These are phyloP conservation scores for Onthophagus sagittarius DNA, from an alignment of 2,888 invertebrate genomes.

Conservation along the genomic window DNA sequence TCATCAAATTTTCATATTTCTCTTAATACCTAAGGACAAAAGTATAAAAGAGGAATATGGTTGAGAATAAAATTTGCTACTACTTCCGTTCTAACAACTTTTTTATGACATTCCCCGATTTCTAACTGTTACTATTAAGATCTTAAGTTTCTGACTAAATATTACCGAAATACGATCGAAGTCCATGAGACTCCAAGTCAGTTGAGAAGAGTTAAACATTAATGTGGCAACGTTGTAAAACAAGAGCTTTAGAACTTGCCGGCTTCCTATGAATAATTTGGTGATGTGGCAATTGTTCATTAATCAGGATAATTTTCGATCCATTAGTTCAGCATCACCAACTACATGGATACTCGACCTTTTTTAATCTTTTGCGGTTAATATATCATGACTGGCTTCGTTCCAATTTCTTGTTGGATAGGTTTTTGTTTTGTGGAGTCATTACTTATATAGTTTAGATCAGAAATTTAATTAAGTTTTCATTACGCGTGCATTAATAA, in stretches of 20 bases:
- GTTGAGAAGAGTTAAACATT: background rate
- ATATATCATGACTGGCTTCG: background rate
- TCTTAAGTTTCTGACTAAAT: no score
- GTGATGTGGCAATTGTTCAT: background rate
- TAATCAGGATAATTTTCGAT: background rate
- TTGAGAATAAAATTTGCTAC: no score
- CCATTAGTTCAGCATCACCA: background rate
- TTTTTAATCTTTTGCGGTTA: background rate
- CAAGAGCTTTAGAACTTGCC: background rate
- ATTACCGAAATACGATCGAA: no score
- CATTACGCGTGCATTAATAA: no score
- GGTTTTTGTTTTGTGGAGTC: no score
- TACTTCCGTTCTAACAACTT: no score
- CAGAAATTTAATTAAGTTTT: background rate
- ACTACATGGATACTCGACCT: background rate
- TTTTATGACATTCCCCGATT: no score
- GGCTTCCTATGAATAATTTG: background rate
- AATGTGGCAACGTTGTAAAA: background rate
- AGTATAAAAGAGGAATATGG: no score
- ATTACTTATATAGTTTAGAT: background rate
- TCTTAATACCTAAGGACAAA: no score
- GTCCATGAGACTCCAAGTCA: background rate
- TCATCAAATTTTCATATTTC: no score
- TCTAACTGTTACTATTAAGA: no score
- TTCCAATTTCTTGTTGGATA: background rate